Percentiles rank a stretch among this genome's conserved stretches.
These are phyloP conservation scores for Danionella cerebrum DNA, from an alignment of 2,113 vertebrate species.

Conservation along the genomic window DNA sequence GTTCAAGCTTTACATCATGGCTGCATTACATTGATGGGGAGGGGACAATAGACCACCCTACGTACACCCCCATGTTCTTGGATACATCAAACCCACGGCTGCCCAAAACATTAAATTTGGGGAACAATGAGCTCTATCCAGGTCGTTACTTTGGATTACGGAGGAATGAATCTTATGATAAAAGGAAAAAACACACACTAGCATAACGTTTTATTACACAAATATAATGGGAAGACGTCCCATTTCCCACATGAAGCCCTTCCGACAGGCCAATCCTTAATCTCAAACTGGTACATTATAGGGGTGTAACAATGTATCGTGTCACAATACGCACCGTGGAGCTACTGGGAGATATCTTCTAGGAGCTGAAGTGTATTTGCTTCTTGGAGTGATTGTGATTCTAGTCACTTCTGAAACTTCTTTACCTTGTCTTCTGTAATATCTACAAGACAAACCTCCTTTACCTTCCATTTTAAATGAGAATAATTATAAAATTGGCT, in stretches of 20 bases:
- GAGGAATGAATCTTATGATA: conserved; percentile 13
- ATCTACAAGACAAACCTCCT: too few relatives aligned
- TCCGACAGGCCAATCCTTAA: background rate
- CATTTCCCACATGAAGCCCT: conserved; percentile 1
- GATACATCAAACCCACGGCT: conserved; percentile 14
- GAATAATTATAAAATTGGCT: too few relatives aligned
- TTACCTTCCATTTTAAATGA: too few relatives aligned
- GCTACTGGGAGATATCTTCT: too few relatives aligned
- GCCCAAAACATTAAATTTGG: background rate
- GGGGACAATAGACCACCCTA: conserved; percentile 35
- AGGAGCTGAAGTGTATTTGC: too few relatives aligned
- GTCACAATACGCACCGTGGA: too few relatives aligned
- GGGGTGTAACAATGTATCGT: too few relatives aligned
- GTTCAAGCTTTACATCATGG: conserved; percentile 98
- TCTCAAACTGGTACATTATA: conserved; percentile 14
- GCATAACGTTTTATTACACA: conserved; percentile 29
- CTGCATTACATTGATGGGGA: conserved; percentile 68
- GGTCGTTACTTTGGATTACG: background rate
- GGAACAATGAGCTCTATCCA: background rate
- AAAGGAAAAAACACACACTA: conserved; percentile 29
- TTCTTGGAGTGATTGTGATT: too few relatives aligned
- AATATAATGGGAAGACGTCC: conserved; percentile 20
- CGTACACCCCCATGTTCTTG: conserved; percentile 62
- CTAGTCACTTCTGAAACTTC: too few relatives aligned
- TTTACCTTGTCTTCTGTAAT: too few relatives aligned